Conservation (phyloP, 2,888 invertebrate species). For the Melikaiella ostensackeni region DNA sequence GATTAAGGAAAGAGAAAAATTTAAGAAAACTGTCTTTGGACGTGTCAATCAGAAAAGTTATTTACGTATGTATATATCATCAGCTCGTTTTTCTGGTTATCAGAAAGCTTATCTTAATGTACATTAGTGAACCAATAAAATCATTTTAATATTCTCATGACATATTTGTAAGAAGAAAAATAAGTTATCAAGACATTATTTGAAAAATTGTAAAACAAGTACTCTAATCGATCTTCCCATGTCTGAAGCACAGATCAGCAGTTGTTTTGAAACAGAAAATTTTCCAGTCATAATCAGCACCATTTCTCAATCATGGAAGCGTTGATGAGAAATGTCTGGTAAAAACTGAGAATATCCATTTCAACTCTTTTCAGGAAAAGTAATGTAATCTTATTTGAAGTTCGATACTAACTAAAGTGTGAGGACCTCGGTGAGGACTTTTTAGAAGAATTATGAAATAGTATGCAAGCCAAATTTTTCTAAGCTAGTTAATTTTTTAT, state of each 20-base stretch:
- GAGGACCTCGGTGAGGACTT: too few species aligned
- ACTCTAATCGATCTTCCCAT: constrained; percentile 3
- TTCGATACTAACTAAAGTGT: too few species aligned
- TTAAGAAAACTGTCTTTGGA: too few species aligned
- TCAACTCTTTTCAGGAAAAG: too few species aligned
- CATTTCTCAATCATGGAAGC: constrained; percentile 8
- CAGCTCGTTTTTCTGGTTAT: not conserved
- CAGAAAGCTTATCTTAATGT: not conserved
- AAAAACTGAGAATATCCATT: not conserved
- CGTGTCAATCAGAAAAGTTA: not conserved
- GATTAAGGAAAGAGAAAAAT: not conserved
- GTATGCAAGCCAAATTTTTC: too few species aligned
- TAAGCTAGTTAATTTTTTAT: too few species aligned
- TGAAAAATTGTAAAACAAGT: not conserved
- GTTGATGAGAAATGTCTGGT: not conserved
- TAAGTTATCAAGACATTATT: not conserved
- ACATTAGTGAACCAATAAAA: not conserved
- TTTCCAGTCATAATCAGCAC: constrained; percentile 25
- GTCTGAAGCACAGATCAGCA: not conserved
- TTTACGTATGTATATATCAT: not conserved
- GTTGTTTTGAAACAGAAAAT: constrained; percentile 27
- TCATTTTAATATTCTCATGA: not conserved
- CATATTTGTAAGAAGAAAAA: constrained; percentile 17
- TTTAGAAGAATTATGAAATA: too few species aligned
- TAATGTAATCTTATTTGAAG: too few species aligned